phyloP scores from a whole-genome alignment of 2,113 vertebrate genomes.

The Peromyscus leucopus region DNA sequence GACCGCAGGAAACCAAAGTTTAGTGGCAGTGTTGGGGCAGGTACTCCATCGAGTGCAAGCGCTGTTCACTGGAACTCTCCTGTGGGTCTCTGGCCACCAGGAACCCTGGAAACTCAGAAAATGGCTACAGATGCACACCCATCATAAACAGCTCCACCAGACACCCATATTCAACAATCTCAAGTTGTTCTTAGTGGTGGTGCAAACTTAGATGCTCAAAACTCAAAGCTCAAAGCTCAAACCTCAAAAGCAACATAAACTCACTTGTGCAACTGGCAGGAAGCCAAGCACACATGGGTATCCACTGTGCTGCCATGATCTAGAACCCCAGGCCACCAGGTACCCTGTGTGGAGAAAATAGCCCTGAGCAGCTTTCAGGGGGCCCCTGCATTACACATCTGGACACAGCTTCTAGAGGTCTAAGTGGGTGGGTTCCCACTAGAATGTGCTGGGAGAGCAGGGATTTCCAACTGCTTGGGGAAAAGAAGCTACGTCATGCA shows the following conservation, averaged over 20 bases:
- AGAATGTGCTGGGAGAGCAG: not conserved
- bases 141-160: not conserved
- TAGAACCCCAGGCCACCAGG: not conserved
- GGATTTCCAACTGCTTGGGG: not conserved
- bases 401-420: not conserved
- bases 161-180: not conserved
- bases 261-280: not conserved
- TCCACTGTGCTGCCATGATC: accelerated
- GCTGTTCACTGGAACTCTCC: not conserved
- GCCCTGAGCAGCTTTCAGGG: not conserved
- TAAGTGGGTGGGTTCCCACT: accelerated
- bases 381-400: not conserved
- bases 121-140: not conserved
- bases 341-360: accelerated
- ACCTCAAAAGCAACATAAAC: no score
- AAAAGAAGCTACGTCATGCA: accelerated
- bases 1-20: not conserved
- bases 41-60: not conserved
- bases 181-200: not conserved
- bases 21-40: accelerated
- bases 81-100: not conserved
- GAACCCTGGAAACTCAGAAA: not conserved
- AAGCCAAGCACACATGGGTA: accelerated
- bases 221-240: not conserved
- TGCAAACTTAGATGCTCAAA: not conserved